Base-by-base conservation (phyloP, 2,888 invertebrate species). In the Meiosimyza decipiens region DNA sequence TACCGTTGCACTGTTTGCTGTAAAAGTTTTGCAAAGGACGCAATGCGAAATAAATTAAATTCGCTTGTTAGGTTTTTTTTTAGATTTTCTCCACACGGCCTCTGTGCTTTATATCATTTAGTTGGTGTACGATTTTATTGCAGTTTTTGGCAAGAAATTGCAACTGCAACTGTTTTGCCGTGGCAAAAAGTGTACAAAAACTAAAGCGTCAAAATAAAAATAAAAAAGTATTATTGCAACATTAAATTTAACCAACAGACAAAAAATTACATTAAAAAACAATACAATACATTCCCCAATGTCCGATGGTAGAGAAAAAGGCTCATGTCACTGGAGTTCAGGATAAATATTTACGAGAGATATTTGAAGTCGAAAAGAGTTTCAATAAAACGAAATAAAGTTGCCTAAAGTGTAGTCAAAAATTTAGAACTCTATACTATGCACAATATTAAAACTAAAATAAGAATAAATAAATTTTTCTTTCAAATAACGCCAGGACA, bases 61-160 rank as follows among this genome's bases (percentile, higher is more conserved):
- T 18, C 16, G 54, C 66, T 54, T 52, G 52, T 40, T 66, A 15
- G 28, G 6, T 33, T 54, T 52, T 54, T 51, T 54, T 66, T 54
- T 28, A 9, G 1, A n/a, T 49, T 33, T 63, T 63, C 18, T n/a
- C 49, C 5, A 1, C 16, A 16, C 49, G n/a, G 13, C 62, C 40
- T 47, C n/a, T 62, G 15, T 64, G 6, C 54, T 52, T 40, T 28
- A 4, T 52, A 40, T 57, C 33, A 66, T 66, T 52, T 28, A 52
- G 52, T 16, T 52, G 54, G n/a, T 40, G 64, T 28, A 65, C 66
- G 40, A 51, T 52, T 54, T 40, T 33, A 16, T 66, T 66, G 66
- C 66, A 66, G 47, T 66, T 67, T 67, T 67, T 67, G 67, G 67
- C 67, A 67, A 67, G 67, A 57, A 67, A 22, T 57, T 67, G 55